Base-by-base conservation (phyloP, 2,888 invertebrate genomes). In the Callinectes sapidus region DNA sequence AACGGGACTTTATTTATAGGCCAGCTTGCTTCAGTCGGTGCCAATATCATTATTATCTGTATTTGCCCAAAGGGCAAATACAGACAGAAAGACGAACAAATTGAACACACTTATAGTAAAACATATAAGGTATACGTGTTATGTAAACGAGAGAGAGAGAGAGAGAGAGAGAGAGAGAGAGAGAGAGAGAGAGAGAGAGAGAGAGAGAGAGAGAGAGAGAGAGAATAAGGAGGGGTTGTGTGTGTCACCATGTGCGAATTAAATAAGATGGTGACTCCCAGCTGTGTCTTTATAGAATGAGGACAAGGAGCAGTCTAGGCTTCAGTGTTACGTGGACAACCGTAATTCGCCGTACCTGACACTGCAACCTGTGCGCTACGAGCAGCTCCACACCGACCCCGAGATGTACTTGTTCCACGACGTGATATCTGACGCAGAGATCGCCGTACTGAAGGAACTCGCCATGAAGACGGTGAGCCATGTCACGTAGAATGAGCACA, bases 321-420 rank as follows among this genome's bases (percentile, higher is more conserved):
- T 89, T 14, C 18, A 42, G 71, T 91, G 91, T 71, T 42, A 91
- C 28, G 42, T 91, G 8, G 42, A 42, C 16, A 91, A 91, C 32
- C 90, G 89, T 71, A 89, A 89, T 10, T 94, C 95, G 42, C 95
- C 95, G 5, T 95, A 93, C 89, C 95, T 95, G 32, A 35, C 93
- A 10, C 93, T 95, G 8, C 94, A 94, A 93, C 95, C 95, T 3
- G 92, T 95, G 28, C 95, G 95, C 91, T 94, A 95, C 23, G 95
- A 95, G 94, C 92, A 95, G 66, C 95, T 95, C 42, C 95, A 95
- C 90, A 48, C 92, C 8, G 91, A 95, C 89, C 95, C 95, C 14
- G 94, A 94, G 10, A 94, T 95, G 14, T 90, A 95, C 81, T 95
- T 95, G 87, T 95, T 95, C 92, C 95, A 95, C 85, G 95, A 95